phyloP scores from a whole-genome alignment of 2,888 invertebrate genomes.

The Choreutis nemorana region DNA sequence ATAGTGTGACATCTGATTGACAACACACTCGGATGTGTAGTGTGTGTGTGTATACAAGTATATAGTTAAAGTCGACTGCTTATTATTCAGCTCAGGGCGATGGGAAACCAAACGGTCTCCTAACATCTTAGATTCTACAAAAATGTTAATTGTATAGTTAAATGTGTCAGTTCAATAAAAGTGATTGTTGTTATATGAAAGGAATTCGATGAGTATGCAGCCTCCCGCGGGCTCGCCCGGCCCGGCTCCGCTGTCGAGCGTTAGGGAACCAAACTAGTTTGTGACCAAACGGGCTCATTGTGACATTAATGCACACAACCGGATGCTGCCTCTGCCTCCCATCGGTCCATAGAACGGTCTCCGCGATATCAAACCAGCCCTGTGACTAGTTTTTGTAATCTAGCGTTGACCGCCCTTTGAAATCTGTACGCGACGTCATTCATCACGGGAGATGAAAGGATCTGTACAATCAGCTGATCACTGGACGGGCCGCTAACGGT shows the following conservation, averaged over 20 bases:
- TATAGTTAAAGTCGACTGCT: no score
- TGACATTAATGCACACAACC: slow-evolving; percentile 55
- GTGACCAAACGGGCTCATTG: slow-evolving; percentile 46
- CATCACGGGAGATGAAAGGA: slow-evolving; percentile 51
- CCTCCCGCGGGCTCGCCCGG: slow-evolving; percentile 22
- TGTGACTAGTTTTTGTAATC: slow-evolving; percentile 43
- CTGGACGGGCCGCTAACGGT: slow-evolving; percentile 40
- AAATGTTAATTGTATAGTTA: no score
- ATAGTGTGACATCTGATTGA: no score
- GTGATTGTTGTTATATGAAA: slow-evolving; percentile 37
- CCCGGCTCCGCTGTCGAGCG: slow-evolving; percentile 18
- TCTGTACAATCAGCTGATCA: slow-evolving; percentile 52
- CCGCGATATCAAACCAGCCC: slow-evolving; percentile 46
- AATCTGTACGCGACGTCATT: slow-evolving; percentile 34
- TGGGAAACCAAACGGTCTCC: no score
- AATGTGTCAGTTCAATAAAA: slow-evolving; percentile 47
- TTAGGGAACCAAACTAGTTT: slow-evolving; percentile 58
- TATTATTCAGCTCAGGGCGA: no score
- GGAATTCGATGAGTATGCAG: slow-evolving; percentile 56
- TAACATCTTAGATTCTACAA: no score
- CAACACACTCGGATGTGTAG: no score
- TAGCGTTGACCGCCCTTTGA: slow-evolving; percentile 42
- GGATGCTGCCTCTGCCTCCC: slow-evolving; percentile 54
- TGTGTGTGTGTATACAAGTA: no score
- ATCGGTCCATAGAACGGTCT: slow-evolving; percentile 50